A percentile compares a stretch with the other conserved stretches of the same genome.
phyloP scores from a whole-genome alignment of 2,113 vertebrate species.

The Nicator chloris region DNA sequence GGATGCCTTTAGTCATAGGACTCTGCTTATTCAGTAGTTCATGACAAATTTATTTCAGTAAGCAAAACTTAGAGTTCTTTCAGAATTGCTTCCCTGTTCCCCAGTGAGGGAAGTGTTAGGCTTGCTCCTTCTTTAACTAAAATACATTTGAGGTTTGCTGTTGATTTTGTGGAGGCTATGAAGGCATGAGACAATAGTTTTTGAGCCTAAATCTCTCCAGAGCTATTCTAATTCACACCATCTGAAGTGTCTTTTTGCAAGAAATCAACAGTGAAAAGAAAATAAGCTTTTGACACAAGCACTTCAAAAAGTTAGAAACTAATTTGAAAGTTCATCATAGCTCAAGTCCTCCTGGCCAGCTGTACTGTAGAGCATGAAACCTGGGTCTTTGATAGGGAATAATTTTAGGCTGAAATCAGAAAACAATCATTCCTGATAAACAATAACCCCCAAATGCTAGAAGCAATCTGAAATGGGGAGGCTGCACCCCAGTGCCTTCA shows the following conservation, averaged over 20 bases:
- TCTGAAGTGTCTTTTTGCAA: background rate
- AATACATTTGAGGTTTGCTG: background rate
- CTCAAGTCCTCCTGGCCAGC: background rate
- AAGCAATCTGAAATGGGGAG: background rate
- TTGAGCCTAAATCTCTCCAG: background rate
- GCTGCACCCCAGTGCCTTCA: background rate
- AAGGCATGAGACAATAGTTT: background rate
- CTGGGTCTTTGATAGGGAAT: background rate
- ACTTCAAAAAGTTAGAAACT: background rate
- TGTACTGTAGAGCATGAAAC: background rate
- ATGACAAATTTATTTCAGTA: slow-evolving; percentile 40
- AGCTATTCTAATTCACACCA: slow-evolving; percentile 7
- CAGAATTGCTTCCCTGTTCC: background rate
- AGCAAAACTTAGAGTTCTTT: slow-evolving; percentile 4
- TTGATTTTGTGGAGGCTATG: background rate
- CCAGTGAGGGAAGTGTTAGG: background rate
- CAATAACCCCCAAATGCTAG: background rate
- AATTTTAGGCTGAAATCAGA: background rate
- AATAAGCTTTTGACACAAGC: background rate
- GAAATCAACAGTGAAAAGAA: background rate
- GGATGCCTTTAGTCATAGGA: slow-evolving; percentile 53
- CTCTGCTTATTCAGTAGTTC: slow-evolving; percentile 53
- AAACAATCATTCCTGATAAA: background rate
- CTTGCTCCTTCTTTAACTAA: background rate
- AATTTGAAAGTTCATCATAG: background rate